Evolutionary conservation across 2,797 vertebrate genomes (phyloP), one percentile per base, ranked within the genome.

Genomic region (Phaenicophaeus curvirostris): DNA sequence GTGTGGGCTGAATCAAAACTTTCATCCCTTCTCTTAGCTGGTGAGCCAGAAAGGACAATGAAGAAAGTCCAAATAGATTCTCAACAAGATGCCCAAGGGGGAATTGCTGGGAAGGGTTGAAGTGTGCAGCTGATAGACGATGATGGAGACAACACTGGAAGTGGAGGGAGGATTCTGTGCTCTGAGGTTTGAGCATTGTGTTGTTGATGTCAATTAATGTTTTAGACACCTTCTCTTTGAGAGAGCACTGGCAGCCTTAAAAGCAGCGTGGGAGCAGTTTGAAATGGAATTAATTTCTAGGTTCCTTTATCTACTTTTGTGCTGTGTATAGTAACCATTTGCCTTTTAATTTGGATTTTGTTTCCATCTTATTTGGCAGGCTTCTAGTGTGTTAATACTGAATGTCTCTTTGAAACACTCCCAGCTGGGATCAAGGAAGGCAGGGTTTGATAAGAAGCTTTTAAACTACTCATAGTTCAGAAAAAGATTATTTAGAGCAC

Each of bases 341-440:
- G 48, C 35, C 59, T 92, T 90, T 85, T 94, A 73, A 44, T 65
- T 90, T 88, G 35, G 67, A 46, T 79, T 69, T 67, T 92, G 42
- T 50, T 92, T 85, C 85, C 48, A 71, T 31, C 14, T 80, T 83
- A 44, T 48, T 67, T 93, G 81, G 59, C 58, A 6, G 51, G 28
- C 23, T 78, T 35, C 30, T 94, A 75, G 31, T 48, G 35, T 61
- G 33, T 59, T 90, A 73, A 67, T 73, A 65, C 81, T 66, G 44
- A 25, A 67, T 35, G 10, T 54, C 88, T 68, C 46, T 81, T 84
- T 75, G 46, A 86, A 80, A 68, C 5, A 1, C 19, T 78, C 58
- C 90, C 46, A 61, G 27, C 14, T 75, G 79, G 68, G 54, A 91
- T 89, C 89, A 72, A 81, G 66, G 30, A 39, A 88, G 39, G 17